These are phyloP conservation scores for Melierax canorus DNA, from an alignment of 2,113 vertebrate species.

Conservation along the genomic window DNA sequence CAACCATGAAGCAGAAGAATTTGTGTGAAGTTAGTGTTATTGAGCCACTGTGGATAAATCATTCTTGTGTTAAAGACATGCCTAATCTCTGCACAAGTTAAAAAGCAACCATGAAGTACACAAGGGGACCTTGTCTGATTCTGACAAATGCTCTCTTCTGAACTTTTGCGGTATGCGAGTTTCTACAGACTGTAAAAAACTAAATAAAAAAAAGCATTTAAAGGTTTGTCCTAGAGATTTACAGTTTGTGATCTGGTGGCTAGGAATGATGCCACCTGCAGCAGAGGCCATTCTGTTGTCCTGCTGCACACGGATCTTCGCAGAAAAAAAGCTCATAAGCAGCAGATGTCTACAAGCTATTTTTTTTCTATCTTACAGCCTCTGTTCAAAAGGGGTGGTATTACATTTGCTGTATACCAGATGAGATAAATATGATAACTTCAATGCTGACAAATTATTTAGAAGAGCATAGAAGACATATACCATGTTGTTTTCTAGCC, in stretches of 20 bases:
- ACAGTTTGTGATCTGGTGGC: neutral
- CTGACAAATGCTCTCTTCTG: neutral
- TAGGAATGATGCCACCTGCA: neutral
- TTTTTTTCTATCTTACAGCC: neutral
- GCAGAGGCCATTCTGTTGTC: neutral
- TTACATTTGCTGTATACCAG: neutral
- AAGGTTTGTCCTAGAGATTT: neutral
- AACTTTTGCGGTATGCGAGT: neutral
- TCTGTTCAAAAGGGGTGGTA: neutral
- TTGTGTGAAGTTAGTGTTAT: neutral
- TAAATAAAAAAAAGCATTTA: neutral
- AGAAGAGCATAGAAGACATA: neutral
- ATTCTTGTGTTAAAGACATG: neutral
- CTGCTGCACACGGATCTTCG: accelerated
- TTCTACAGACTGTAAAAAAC: neutral
- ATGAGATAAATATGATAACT: neutral
- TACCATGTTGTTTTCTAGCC: neutral
- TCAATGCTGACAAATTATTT: neutral
- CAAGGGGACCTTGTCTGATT: neutral
- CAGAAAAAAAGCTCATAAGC: neutral
- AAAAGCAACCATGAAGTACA: neutral
- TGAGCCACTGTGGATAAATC: neutral
- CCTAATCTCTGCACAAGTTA: neutral
- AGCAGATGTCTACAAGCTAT: neutral
- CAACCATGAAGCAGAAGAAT: neutral